These are phyloP conservation scores for Glossophaga mutica DNA, from an alignment of 2,797 vertebrate species.

Conservation along the genomic window DNA sequence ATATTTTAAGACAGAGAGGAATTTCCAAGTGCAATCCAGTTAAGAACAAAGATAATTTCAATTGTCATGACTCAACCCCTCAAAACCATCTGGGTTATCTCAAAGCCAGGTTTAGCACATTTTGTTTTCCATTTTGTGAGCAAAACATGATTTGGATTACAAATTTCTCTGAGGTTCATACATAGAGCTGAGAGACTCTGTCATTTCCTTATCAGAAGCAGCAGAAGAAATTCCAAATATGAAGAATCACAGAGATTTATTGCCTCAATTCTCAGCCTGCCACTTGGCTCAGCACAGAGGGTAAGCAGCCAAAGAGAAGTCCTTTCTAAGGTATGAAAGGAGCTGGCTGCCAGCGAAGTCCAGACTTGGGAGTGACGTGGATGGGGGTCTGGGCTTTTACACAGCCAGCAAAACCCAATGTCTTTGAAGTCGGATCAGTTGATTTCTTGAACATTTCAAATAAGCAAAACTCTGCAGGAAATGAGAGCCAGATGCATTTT, in stretches of 20 bases:
- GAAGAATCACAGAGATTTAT: slow-evolving; percentile 74
- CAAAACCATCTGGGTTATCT: slow-evolving; percentile 53
- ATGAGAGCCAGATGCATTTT: slow-evolving; percentile 75
- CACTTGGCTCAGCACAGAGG: slow-evolving; percentile 49
- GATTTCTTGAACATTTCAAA: slow-evolving; percentile 75
- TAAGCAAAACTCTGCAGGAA: slow-evolving; percentile 79
- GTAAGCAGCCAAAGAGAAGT: slow-evolving; percentile 47
- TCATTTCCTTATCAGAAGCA: slow-evolving; percentile 79
- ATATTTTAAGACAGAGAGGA: slow-evolving; percentile 5
- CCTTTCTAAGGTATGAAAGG: slow-evolving; percentile 68
- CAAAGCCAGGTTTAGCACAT: slow-evolving; percentile 48
- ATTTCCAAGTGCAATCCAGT: slow-evolving; percentile 7
- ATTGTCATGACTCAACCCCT: background rate
- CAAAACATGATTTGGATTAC: slow-evolving; percentile 61
- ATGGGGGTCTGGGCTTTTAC: slow-evolving; percentile 52
- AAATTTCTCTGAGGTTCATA: slow-evolving; percentile 64
- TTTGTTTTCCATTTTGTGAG: slow-evolving; percentile 54
- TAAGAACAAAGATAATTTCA: slow-evolving; percentile 38
- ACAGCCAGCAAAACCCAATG: slow-evolving; percentile 52
- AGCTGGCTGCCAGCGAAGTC: slow-evolving; percentile 64
- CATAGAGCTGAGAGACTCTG: slow-evolving; percentile 63
- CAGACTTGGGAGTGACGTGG: slow-evolving; percentile 63
- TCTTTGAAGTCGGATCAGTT: slow-evolving; percentile 73
- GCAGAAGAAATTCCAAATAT: slow-evolving; percentile 76
- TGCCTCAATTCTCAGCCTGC: slow-evolving; percentile 60